Conservation (phyloP, 2,888 invertebrate species). For the Pterobdella sp. region DNA sequence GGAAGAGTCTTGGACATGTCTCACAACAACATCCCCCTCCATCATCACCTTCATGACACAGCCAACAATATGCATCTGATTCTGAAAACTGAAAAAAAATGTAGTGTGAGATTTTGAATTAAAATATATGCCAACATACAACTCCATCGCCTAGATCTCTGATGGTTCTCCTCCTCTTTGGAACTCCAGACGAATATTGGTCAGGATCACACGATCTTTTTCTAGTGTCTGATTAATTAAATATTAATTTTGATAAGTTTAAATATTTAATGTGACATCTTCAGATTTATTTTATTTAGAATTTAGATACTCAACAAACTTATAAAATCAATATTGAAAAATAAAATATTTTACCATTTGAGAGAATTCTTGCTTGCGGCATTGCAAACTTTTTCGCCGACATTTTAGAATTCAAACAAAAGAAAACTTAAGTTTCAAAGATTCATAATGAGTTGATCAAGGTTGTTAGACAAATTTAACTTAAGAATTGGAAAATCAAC, state of each 20-base stretch:
- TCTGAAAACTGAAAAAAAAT: conserved; percentile 30
- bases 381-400: neutral
- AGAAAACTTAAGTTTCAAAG: neutral
- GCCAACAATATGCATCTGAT: conserved; percentile 76
- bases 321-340: neutral
- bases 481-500: no score
- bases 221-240: neutral
- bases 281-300: no score
- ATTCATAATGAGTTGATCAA: no score
- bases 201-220: neutral
- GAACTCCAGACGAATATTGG: conserved; percentile 2
- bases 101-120: neutral
- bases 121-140: conserved; percentile 7
- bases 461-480: no score
- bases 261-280: no score
- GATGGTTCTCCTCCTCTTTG: conserved; percentile 27
- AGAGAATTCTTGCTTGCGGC: neutral
- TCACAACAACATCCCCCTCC: conserved; percentile 58
- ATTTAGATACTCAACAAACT: no score
- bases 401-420: neutral
- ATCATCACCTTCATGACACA: conserved; percentile 70
- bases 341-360: neutral
- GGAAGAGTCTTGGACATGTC: conserved; percentile 76
- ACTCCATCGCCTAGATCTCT: conserved; percentile 27
- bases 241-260: no score